Conservation (phyloP, 1,140 invertebrate species). For the Metaphire vulgaris region DNA sequence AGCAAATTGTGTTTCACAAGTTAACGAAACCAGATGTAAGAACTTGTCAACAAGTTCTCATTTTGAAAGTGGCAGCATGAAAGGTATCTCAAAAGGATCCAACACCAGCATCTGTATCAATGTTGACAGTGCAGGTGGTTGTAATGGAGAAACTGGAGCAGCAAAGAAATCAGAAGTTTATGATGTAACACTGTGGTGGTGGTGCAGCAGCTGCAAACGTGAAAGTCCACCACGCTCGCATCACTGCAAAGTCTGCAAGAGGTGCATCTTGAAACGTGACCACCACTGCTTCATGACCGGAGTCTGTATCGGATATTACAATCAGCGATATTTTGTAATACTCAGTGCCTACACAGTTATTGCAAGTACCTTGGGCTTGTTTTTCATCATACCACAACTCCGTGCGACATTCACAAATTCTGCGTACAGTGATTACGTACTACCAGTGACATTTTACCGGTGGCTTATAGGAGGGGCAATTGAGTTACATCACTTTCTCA, state of each 20-base stretch:
- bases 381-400: slow-evolving; percentile 35
- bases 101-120: too few relatives aligned
- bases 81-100: too few relatives aligned
- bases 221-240: slow-evolving; percentile 42
- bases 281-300: slow-evolving; percentile 46
- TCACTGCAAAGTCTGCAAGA: slow-evolving; percentile 41
- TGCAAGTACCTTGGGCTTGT: slow-evolving; percentile 31
- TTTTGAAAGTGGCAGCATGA: too few relatives aligned
- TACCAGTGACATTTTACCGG: slow-evolving; percentile 30
- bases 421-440: slow-evolving; percentile 32
- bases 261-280: slow-evolving; percentile 43
- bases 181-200: too few relatives aligned
- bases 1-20: too few relatives aligned
- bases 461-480: slow-evolving; percentile 32
- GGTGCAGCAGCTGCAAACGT: slow-evolving; percentile 38
- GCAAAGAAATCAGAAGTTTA: too few relatives aligned
- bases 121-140: too few relatives aligned
- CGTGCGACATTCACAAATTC: slow-evolving; percentile 28
- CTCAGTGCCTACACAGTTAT: slow-evolving; percentile 35
- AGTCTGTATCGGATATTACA: slow-evolving; percentile 41
- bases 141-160: too few relatives aligned
- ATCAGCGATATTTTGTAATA: slow-evolving; percentile 38
- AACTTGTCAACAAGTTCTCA: too few relatives aligned
- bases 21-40: too few relatives aligned
- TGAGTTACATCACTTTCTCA: slow-evolving; percentile 25